Percentiles rank a stretch among this genome's conserved stretches.
These are phyloP conservation scores for Myathropa florea DNA, from an alignment of 2,888 invertebrate species.

Conservation along the genomic window DNA sequence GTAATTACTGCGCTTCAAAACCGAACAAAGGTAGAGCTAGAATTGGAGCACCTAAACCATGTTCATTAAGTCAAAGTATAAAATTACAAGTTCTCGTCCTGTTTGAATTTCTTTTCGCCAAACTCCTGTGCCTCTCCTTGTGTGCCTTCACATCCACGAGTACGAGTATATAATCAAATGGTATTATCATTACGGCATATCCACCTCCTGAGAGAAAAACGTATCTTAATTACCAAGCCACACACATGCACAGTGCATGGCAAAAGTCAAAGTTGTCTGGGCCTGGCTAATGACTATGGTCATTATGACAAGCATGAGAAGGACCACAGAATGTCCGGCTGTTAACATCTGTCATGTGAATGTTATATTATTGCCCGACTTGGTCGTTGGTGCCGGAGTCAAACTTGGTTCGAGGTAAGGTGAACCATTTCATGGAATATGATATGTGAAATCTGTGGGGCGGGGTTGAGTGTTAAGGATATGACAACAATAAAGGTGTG, in stretches of 20 bases:
- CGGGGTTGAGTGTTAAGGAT: neutral
- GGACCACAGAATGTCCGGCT: slow-evolving; percentile 56
- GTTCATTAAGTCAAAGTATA: neutral
- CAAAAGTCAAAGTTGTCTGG: slow-evolving; percentile 24
- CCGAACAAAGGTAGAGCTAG: neutral
- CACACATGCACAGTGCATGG: slow-evolving; percentile 44
- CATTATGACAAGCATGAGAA: slow-evolving; percentile 59
- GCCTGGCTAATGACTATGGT: slow-evolving; percentile 55
- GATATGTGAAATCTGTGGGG: neutral
- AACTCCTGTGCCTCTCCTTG: neutral
- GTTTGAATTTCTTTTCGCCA: slow-evolving; percentile 24
- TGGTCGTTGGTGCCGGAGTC: neutral
- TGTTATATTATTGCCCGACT: slow-evolving; percentile 11
- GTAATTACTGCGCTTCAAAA: neutral
- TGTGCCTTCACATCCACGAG: slow-evolving; percentile 29
- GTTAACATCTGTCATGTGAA: slow-evolving; percentile 67
- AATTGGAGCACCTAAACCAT: neutral
- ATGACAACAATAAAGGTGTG: neutral
- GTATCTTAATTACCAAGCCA: slow-evolving; percentile 63
- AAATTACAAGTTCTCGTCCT: slow-evolving; percentile 54
- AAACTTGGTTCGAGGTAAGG: neutral
- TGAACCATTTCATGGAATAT: neutral
- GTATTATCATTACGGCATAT: slow-evolving; percentile 58
- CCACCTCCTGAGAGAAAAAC: slow-evolving; percentile 45
- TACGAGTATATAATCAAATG: slow-evolving; percentile 64